Conservation (phyloP, 2,797 vertebrate genomes). For the Sebastes variabilis region DNA sequence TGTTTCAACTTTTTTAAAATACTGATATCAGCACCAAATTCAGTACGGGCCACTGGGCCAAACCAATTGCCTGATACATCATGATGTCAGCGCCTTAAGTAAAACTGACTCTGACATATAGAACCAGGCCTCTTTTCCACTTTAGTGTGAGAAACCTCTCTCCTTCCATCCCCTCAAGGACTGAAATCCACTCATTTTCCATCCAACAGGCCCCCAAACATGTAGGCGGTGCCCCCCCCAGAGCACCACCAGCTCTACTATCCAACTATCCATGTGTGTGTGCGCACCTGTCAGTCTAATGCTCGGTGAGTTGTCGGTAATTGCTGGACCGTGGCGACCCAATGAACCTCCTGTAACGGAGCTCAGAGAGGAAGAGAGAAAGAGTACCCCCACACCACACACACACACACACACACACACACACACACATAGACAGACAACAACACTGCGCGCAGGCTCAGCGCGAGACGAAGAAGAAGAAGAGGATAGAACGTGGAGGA, state of each 20-base stretch:
- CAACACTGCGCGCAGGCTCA: conserved; percentile 27
- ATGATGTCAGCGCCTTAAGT: conserved; percentile 13
- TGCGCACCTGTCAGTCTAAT: conserved; percentile 64
- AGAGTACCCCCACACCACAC: too few species aligned
- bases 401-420: neutral
- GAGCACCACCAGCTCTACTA: neutral
- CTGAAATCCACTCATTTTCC: conserved; percentile 29
- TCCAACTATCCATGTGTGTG: conserved; percentile 2
- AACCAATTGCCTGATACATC: neutral
- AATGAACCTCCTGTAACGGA: conserved; percentile 67
- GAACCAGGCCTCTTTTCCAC: neutral
- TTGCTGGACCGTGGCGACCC: conserved; percentile 70
- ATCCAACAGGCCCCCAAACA: conserved; percentile 26
- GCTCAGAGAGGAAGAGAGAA: conserved; percentile 32
- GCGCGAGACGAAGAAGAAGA: conserved; percentile 10
- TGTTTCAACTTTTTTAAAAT: neutral
- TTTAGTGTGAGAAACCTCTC: conserved; percentile 8
- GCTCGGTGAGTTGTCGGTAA: conserved; percentile 61
- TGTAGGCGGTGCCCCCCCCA: conserved; percentile 1
- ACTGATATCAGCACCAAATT: neutral
- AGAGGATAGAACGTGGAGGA: conserved; percentile 9
- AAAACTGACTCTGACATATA: conserved; percentile 18
- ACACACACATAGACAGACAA: neutral
- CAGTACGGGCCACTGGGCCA: too few species aligned
- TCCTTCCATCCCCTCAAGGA: neutral